A percentile compares a stretch with the other conserved stretches of the same genome.
These are phyloP conservation scores for Beroe ovata DNA, from an alignment of 37 sponge, comb jelly and placozoan genomes.

Conservation along the genomic window DNA sequence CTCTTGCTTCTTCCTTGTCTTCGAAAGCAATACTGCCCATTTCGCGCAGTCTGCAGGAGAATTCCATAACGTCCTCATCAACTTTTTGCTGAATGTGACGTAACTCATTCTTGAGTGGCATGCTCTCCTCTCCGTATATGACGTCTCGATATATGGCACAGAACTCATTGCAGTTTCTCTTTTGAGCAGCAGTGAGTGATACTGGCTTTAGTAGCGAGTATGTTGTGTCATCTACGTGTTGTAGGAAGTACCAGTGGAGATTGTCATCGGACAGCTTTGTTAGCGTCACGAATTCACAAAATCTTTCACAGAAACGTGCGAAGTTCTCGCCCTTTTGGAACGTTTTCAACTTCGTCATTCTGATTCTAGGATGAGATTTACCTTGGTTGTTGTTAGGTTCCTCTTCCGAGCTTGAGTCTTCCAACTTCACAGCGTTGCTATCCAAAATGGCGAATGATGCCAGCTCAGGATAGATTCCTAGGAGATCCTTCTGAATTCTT, in stretches of 20 bases:
- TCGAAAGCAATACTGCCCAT: neutral
- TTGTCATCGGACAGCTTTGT: neutral
- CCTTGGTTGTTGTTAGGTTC: neutral
- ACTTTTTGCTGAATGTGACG: neutral
- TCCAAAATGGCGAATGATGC: neutral
- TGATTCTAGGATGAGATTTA: neutral
- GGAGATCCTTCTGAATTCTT: neutral
- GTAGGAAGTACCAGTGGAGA: conserved; percentile 1
- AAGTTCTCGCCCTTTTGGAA: conserved; percentile 29
- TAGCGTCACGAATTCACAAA: neutral
- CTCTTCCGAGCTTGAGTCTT: too few relatives aligned
- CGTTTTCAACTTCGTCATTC: neutral
- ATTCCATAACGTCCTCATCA: neutral
- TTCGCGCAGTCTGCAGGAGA: conserved; percentile 16
- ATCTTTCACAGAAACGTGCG: conserved; percentile 3
- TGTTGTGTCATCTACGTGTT: conserved; percentile 31
- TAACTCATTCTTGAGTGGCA: conserved; percentile 21
- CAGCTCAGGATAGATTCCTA: neutral
- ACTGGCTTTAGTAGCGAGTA: conserved; percentile 24
- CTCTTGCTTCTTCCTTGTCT: neutral
- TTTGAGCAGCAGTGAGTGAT: neutral
- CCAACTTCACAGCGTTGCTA: too few relatives aligned
- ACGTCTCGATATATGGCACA: neutral
- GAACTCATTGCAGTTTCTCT: neutral
- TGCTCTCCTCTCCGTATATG: conserved; percentile 9